These are phyloP conservation scores for Xerus inauris DNA, from an alignment of 2,113 vertebrate genomes.

Conservation along the genomic window DNA sequence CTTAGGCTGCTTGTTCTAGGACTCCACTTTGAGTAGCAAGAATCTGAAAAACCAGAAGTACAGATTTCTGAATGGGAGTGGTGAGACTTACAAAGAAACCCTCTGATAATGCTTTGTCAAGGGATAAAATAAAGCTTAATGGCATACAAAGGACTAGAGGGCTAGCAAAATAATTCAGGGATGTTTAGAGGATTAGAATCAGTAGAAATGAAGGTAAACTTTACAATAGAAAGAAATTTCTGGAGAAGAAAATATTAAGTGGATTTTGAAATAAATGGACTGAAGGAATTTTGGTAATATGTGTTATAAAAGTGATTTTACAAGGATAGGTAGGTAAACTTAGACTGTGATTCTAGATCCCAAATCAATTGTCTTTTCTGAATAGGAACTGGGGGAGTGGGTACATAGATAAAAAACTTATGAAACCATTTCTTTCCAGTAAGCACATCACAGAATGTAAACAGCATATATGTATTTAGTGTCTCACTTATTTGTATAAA, in stretches of 20 bases:
- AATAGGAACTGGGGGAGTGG: not conserved
- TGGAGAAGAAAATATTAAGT: slow-evolving; percentile 1
- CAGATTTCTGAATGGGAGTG: not conserved
- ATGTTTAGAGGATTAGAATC: not conserved
- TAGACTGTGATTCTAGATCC: slow-evolving; percentile 8
- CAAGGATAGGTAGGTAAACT: not conserved
- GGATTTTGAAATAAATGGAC: not conserved
- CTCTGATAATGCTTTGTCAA: not conserved
- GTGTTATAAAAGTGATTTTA: not conserved
- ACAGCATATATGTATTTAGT: slow-evolving; percentile 24
- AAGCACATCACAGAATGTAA: slow-evolving; percentile 9
- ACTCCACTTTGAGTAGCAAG: not conserved
- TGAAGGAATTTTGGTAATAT: not conserved
- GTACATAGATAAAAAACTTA: not conserved
- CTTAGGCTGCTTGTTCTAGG: not conserved
- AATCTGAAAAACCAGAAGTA: not conserved
- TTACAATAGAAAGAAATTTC: not conserved
- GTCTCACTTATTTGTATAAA: slow-evolving; percentile 37
- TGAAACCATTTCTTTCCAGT: slow-evolving; percentile 14
- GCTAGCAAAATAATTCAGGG: not conserved
- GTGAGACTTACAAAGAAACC: not conserved
- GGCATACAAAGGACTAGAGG: not conserved
- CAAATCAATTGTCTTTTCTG: not conserved
- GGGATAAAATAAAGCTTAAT: not conserved
- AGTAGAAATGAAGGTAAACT: not conserved